These are phyloP conservation scores for Ascidia mentula DNA, from an alignment of 23 tunicate species.

Conservation along the genomic window DNA sequence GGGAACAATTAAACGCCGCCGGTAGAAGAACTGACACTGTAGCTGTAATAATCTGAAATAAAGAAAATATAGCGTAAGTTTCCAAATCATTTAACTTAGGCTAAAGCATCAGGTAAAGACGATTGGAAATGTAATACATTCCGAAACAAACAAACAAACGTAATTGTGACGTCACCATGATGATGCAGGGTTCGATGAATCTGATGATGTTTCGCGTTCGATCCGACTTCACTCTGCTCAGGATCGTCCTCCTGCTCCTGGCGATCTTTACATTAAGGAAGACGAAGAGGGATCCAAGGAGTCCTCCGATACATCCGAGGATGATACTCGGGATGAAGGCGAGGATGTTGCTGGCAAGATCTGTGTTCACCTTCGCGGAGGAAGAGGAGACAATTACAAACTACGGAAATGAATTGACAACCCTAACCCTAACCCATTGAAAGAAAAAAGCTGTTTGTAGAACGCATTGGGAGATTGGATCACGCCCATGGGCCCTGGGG, in stretches of 20 bases:
- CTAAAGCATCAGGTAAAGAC: no score
- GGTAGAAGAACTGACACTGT: constrained; percentile 79
- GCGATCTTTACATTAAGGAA: constrained; percentile 92
- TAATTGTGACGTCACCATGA: constrained; percentile 67
- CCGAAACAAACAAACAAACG: no score
- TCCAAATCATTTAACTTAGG: no score
- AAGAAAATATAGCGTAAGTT: no score
- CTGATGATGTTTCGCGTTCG: constrained; percentile 48
- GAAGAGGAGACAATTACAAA: no score
- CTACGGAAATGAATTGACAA: no score
- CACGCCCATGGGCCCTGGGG: no score
- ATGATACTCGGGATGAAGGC: constrained; percentile 78
- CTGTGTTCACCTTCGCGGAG: constrained; percentile 88
- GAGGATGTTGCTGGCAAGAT: constrained; percentile 65
- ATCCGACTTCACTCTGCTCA: constrained; percentile 48
- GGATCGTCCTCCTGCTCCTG: constrained; percentile 43
- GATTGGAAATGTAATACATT: no score
- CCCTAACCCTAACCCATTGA: no score
- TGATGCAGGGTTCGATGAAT: constrained; percentile 78
- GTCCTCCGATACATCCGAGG: constrained; percentile 90
- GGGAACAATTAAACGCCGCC: constrained; percentile 60
- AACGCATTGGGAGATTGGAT: no score
- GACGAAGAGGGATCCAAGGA: constrained; percentile 85
- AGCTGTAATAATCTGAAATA: constrained; percentile 77
- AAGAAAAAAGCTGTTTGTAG: no score